Base-by-base conservation (phyloP, 2,888 invertebrate species). In the Sclerodermus sp. region DNA sequence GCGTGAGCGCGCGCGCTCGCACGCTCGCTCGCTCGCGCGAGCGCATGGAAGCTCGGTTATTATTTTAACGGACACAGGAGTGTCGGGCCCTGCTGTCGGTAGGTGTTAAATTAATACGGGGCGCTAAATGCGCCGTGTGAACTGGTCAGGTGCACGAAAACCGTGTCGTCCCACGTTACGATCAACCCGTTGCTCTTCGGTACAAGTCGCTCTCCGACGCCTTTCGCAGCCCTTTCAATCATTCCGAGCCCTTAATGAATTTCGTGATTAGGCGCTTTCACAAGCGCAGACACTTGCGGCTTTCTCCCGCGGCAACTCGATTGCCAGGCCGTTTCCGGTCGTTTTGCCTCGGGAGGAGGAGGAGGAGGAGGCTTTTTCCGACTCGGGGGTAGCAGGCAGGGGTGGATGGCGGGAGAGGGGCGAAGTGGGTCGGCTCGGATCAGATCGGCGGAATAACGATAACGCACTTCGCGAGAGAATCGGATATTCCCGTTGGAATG, bases 71-170 rank as follows among this genome's bases (percentile, higher is more conserved):
- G 56, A 36, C 31, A 38, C 16, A 40, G 15, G 46, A 44, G 39
- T 30, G 46, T 38, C 42, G 51, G 49, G 37, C 38, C 55, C 45
- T n/a, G n/a, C 46, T 37, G 55, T 53, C 56, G 57, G 49, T 56
- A 51, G 57, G 55, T 55, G 58, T 58, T 59, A 60, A 68, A 68
- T 68, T 70, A 67, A 69, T 67, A 62, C 56, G 49, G 30, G 58
- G 59, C 56, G 63, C 61, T 71, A 67, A 73, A 73, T 57, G 66
- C 62, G 60, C 57, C 68, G 70, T 74, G 75, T 66, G 74, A 75
- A 72, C 60, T 57, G 65, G 68, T 73, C 76, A 74, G 76, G 70
- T 76, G 76, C 55, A 51, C 58, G 58, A 49, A 47, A 54, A 61
- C 47, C 63, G 60, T 56, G 58, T 58, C 58, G 57, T 57, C 49